Conservation (phyloP, 2,888 invertebrate genomes). For the Siphonodentalium dalli region DNA sequence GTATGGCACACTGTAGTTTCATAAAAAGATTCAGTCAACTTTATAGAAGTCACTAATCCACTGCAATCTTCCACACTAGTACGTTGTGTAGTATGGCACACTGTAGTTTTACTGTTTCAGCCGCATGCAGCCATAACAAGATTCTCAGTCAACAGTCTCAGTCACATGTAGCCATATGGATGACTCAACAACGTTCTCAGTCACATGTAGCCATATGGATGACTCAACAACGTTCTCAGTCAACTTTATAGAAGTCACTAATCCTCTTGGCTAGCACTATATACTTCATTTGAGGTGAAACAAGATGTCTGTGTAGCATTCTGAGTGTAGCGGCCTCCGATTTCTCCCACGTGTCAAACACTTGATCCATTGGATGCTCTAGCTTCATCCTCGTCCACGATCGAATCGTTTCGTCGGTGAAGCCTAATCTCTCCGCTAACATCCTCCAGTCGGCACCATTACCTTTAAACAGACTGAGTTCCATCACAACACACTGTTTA, state of each 20-base stretch:
- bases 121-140: too few relatives aligned
- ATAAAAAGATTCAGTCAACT: too few relatives aligned
- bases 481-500: slow-evolving; percentile 50
- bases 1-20: too few relatives aligned
- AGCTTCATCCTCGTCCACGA: slow-evolving; percentile 55
- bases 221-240: slow-evolving; percentile 40
- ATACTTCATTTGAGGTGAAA: slow-evolving; percentile 59
- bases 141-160: too few relatives aligned
- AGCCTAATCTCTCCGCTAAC: slow-evolving; percentile 59
- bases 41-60: slow-evolving; percentile 60
- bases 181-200: too few relatives aligned
- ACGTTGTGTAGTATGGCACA: too few relatives aligned
- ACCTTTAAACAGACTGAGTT: slow-evolving; percentile 56
- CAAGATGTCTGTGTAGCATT: slow-evolving; percentile 61
- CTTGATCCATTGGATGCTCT: slow-evolving; percentile 57
- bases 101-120: too few relatives aligned
- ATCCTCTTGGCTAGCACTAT: slow-evolving; percentile 59
- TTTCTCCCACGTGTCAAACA: slow-evolving; percentile 58
- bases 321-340: slow-evolving; percentile 59
- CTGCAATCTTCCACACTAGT: too few relatives aligned
- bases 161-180: too few relatives aligned
- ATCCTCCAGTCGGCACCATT: slow-evolving; percentile 63
- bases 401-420: slow-evolving; percentile 45
- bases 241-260: slow-evolving; percentile 60
- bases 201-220: too few relatives aligned